Evolutionary conservation across 1,140 invertebrate genomes (phyloP).

Genomic region (Drosophila teissieri): DNA sequence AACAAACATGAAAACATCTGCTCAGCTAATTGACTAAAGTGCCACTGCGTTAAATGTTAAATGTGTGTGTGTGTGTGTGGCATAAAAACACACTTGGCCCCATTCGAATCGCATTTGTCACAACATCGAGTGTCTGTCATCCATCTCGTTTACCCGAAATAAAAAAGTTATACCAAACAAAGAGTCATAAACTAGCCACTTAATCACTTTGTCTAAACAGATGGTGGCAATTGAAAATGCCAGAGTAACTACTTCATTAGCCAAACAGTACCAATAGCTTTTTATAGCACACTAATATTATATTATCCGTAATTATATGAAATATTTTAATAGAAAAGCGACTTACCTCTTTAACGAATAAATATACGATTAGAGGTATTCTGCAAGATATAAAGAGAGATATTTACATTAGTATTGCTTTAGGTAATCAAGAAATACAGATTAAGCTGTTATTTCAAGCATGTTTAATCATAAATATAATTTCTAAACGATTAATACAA

Average conservation of each 20-base stretch:
- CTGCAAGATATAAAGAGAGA: too few species aligned
- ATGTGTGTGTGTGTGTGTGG: slow-evolving; percentile 1
- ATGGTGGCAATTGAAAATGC: not conserved
- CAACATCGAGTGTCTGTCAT: slow-evolving; percentile 28
- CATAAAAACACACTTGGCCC: slow-evolving; percentile 66
- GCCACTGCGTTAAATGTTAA: slow-evolving; percentile 35
- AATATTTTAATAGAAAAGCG: too few species aligned
- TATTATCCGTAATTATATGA: too few species aligned
- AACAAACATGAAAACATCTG: slow-evolving; percentile 60
- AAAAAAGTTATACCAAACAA: slow-evolving; percentile 5
- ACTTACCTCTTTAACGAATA: too few species aligned
- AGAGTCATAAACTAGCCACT: slow-evolving; percentile 1
- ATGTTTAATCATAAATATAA: too few species aligned
- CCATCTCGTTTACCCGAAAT: slow-evolving; percentile 5
- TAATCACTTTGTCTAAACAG: slow-evolving; percentile 8
- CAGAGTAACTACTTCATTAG: not conserved
- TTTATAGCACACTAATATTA: too few species aligned
- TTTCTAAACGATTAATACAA: too few species aligned
- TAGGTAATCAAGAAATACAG: too few species aligned
- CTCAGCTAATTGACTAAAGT: slow-evolving; percentile 78
- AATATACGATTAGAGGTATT: too few species aligned
- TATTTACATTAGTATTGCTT: too few species aligned
- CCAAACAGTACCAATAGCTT: too few species aligned
- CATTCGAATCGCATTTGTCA: slow-evolving; percentile 59
- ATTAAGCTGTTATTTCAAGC: too few species aligned